Percentiles rank a stretch among this genome's conserved stretches.
These are phyloP conservation scores for Grantiella picta DNA, from an alignment of 2,113 vertebrate genomes.

Conservation along the genomic window DNA sequence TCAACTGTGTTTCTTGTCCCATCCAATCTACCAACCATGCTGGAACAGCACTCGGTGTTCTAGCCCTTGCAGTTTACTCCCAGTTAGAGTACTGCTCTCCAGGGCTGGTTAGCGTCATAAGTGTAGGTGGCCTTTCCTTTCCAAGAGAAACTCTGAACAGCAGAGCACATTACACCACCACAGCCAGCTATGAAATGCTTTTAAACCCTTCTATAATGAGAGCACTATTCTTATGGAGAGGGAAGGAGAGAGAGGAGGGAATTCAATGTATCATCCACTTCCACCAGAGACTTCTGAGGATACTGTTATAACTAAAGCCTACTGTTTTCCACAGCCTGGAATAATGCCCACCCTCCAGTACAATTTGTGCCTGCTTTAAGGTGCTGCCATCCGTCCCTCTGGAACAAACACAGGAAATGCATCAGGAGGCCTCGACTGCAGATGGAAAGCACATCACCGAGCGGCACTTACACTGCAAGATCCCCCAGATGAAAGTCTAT, in stretches of 20 bases:
- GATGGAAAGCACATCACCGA: slow-evolving; percentile 67
- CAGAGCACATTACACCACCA: not conserved
- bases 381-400: slow-evolving; percentile 71
- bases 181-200: not conserved
- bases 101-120: fast-evolving
- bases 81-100: not conserved
- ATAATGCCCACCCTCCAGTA: slow-evolving; percentile 64
- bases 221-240: not conserved
- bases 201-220: not conserved
- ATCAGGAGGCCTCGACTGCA: slow-evolving; percentile 65
- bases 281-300: slow-evolving; percentile 27
- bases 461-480: slow-evolving; percentile 15
- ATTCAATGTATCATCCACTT: not conserved
- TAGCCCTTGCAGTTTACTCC: not conserved
- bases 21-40: fast-evolving
- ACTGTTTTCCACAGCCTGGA: slow-evolving; percentile 37
- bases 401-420: slow-evolving; percentile 82
- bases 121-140: not conserved
- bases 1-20: not conserved
- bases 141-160: not conserved
- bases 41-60: not conserved
- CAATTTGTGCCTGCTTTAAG: slow-evolving; percentile 53
- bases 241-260: not conserved
- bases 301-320: not conserved
- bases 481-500: slow-evolving; percentile 73